phyloP scores from a whole-genome alignment of 2,888 invertebrate species.

The Cerceris rybyensis region DNA sequence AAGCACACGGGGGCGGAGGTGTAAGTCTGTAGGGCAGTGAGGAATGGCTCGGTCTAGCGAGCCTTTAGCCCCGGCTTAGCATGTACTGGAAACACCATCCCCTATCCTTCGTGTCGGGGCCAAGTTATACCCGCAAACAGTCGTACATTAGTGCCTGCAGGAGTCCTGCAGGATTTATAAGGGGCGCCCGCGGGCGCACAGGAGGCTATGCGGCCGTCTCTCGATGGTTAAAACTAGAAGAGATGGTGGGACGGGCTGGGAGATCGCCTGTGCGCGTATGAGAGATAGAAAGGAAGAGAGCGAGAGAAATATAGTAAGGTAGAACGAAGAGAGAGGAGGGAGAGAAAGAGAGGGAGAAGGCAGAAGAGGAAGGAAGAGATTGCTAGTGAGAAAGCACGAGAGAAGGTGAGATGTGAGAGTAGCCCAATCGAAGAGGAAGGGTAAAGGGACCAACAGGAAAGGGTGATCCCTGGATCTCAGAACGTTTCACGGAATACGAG shows the following conservation, averaged over 20 bases:
- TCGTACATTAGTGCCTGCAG: constrained; percentile 82
- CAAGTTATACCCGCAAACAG: constrained; percentile 82
- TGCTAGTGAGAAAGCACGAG: constrained; percentile 10
- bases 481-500: constrained; percentile 48
- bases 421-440: constrained; percentile 44
- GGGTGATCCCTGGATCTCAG: constrained; percentile 49
- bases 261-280: constrained; percentile 48
- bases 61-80: constrained; percentile 81
- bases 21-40: constrained; percentile 78
- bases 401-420: constrained; percentile 23
- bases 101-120: constrained; percentile 81
- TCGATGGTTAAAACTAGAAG: constrained; percentile 74
- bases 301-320: constrained; percentile 10
- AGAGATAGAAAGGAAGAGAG: constrained; percentile 9
- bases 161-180: constrained; percentile 81
- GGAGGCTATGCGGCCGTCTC: constrained; percentile 71
- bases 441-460: constrained; percentile 30
- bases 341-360: constrained; percentile 14
- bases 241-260: constrained; percentile 42
- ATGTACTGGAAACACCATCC: constrained; percentile 79
- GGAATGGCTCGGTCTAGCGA: constrained; percentile 81
- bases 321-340: background rate
- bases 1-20: constrained; percentile 72
- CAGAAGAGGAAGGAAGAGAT: background rate
- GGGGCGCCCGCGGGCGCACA: constrained; percentile 74